These are phyloP conservation scores for Bacillus rossius DNA, from an alignment of 1,140 invertebrate species.

Conservation along the genomic window DNA sequence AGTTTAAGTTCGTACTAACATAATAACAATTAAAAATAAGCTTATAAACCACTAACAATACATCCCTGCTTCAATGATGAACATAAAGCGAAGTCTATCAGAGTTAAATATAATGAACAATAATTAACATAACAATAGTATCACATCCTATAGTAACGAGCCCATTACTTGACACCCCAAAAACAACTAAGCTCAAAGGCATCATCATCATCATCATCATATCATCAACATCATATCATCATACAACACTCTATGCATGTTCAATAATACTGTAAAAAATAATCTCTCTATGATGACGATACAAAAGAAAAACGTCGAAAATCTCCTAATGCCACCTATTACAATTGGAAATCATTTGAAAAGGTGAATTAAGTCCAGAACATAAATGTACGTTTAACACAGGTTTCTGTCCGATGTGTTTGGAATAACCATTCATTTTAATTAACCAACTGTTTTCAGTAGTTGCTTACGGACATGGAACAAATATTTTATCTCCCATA, in stretches of 20 bases:
- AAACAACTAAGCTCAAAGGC: too few species aligned
- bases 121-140: slow-evolving; percentile 19
- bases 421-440: slow-evolving; percentile 3
- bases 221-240: too few species aligned
- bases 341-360: slow-evolving; percentile 15
- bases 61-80: slow-evolving; percentile 13
- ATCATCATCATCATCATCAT: too few species aligned
- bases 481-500: slow-evolving; percentile 11
- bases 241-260: not conserved
- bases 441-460: not conserved
- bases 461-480: slow-evolving; percentile 12
- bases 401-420: not conserved
- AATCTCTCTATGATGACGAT: slow-evolving; percentile 19
- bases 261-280: slow-evolving; percentile 22
- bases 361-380: slow-evolving; percentile 5
- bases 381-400: slow-evolving; percentile 13
- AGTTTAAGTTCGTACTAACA: too few species aligned
- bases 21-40: too few species aligned
- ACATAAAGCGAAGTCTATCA: slow-evolving; percentile 15
- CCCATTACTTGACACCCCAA: too few species aligned
- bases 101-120: slow-evolving; percentile 11
- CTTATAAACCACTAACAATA: too few species aligned
- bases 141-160: slow-evolving; percentile 12
- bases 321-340: slow-evolving; percentile 16
- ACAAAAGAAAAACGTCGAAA: slow-evolving; percentile 7